These are phyloP conservation scores for Dasyornis broadbenti DNA, from an alignment of 2,113 vertebrate species.

Conservation along the genomic window DNA sequence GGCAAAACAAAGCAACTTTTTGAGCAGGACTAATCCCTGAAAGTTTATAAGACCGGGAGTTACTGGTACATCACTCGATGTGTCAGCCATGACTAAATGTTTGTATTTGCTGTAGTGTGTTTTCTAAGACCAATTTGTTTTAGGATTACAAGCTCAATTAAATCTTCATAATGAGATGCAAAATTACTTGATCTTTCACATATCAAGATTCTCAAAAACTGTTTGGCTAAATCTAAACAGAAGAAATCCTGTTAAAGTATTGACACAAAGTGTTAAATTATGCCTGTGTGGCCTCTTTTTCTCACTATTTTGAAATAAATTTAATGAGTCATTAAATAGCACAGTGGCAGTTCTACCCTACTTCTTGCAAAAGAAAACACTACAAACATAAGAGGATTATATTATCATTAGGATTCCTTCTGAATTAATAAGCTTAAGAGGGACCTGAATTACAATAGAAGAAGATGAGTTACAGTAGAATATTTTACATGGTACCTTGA, in stretches of 20 bases:
- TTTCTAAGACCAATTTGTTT: not conserved
- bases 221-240: not conserved
- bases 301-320: not conserved
- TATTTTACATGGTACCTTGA: not conserved
- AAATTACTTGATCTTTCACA: not conserved
- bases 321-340: not conserved
- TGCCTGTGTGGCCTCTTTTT: not conserved
- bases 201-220: not conserved
- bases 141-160: not conserved
- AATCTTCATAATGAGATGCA: not conserved
- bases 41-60: not conserved
- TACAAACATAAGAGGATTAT: slow-evolving; percentile 3
- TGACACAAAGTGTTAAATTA: not conserved
- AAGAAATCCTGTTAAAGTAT: not conserved
- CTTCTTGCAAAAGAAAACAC: not conserved
- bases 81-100: not conserved
- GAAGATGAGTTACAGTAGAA: not conserved
- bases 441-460: not conserved
- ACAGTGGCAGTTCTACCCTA: not conserved
- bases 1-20: not conserved
- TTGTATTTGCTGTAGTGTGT: not conserved
- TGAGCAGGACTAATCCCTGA: not conserved
- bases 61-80: not conserved
- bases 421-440: slow-evolving; percentile 7
- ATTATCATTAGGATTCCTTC: not conserved